Evolutionary conservation across 2,888 invertebrate genomes (phyloP).

Genomic region (Lasioglossum pauxillum): DNA sequence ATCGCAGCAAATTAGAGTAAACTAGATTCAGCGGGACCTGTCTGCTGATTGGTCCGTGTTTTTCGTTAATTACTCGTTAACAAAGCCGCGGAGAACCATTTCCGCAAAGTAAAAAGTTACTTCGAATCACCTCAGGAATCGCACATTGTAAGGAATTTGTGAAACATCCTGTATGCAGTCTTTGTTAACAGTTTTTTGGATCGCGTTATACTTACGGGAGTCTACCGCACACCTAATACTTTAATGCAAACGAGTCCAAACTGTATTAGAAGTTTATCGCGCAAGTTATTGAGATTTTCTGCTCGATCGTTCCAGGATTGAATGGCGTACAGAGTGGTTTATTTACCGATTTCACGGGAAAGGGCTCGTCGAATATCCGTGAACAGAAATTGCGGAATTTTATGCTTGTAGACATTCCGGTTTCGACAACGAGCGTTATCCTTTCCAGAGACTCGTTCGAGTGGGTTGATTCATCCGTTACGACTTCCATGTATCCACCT

Average conservation of each 20-base stretch:
- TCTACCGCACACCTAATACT: no score
- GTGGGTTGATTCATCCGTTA: constrained; percentile 52
- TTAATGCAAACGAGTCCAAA: background rate
- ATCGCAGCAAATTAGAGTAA: no score
- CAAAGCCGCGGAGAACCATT: no score
- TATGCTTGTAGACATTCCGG: constrained; percentile 9
- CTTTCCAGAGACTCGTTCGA: constrained; percentile 22
- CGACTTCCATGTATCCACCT: constrained; percentile 38
- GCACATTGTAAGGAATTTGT: no score
- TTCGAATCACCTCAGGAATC: no score
- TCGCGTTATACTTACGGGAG: no score
- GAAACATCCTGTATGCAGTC: no score
- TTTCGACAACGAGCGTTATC: constrained; percentile 2
- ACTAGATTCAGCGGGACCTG: no score
- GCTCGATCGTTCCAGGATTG: background rate
- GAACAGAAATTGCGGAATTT: constrained; percentile 14
- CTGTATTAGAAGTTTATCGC: background rate
- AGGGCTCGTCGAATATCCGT: background rate
- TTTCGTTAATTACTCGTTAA: no score
- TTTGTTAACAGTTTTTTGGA: no score
- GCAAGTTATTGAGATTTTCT: background rate
- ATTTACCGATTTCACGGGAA: background rate
- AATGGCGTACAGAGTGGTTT: background rate
- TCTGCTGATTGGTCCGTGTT: no score
- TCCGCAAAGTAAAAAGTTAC: no score